Evolutionary conservation across 2,113 vertebrate species (phyloP).

Genomic region (Lophotis ruficrista): DNA sequence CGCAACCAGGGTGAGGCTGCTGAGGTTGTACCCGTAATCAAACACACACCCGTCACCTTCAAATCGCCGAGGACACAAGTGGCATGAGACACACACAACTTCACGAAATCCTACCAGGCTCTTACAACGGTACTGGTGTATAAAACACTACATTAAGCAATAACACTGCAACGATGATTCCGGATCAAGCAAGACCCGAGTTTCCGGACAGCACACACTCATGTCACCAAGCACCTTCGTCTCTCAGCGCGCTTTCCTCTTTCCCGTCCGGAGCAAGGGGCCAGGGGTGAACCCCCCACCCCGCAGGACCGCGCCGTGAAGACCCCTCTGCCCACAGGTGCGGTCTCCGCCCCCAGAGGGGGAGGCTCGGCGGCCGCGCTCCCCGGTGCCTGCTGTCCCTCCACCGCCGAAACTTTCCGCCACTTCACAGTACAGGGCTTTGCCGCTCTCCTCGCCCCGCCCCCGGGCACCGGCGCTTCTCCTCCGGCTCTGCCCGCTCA

Average conservation of each 20-base stretch:
- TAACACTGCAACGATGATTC: rapidly evolving
- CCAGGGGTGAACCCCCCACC: rapidly evolving
- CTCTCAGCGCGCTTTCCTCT: rapidly evolving
- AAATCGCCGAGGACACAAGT: rapidly evolving
- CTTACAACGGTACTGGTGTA: rapidly evolving
- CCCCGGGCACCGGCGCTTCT: background rate
- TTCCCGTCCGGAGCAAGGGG: background rate
- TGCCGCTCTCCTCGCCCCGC: background rate
- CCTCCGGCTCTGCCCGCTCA: background rate
- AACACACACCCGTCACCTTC: background rate
- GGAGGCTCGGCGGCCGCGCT: background rate
- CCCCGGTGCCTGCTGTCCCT: no score
- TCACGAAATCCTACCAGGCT: rapidly evolving
- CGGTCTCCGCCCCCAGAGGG: no score
- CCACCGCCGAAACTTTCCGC: background rate
- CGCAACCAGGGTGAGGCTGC: background rate
- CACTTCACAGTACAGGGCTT: background rate
- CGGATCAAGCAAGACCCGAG: background rate
- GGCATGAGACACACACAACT: background rate
- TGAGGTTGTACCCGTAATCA: background rate
- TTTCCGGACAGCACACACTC: rapidly evolving
- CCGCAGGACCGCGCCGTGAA: rapidly evolving
- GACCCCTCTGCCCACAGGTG: background rate
- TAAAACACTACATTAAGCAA: background rate
- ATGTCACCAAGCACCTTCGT: rapidly evolving